phyloP scores from a whole-genome alignment of 92 coral and sea anemone genomes.

The Phenganax stokvisi region DNA sequence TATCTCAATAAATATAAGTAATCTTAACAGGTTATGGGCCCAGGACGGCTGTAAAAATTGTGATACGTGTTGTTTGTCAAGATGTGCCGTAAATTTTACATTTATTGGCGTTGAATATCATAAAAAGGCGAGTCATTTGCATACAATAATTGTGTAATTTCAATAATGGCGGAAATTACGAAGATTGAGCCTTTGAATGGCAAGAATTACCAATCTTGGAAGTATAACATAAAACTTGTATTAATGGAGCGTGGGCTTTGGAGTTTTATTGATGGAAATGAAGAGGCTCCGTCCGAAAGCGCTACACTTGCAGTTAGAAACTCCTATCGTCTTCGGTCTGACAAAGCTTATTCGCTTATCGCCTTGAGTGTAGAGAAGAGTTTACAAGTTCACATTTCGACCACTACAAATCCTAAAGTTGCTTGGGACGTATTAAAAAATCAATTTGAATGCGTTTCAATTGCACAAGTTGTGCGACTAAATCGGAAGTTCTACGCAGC shows the following conservation, averaged over 20 bases:
- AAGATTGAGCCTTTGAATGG: conserved; percentile 22
- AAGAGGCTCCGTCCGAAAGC: not conserved
- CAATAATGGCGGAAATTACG: conserved; percentile 34
- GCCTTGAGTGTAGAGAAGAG: conserved; percentile 19
- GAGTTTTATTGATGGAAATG: conserved; percentile 16
- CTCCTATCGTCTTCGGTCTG: conserved; percentile 1
- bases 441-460: conserved; percentile 9
- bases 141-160: not conserved
- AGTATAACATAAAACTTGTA: conserved; percentile 39
- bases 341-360: conserved; percentile 18
- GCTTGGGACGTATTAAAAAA: conserved; percentile 15
- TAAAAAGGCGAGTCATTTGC: not conserved
- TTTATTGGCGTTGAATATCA: not conserved
- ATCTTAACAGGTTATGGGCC: conserved; percentile 21
- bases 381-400: conserved; percentile 16
- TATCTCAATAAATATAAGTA: too few relatives aligned
- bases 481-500: conserved; percentile 27
- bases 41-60: not conserved
- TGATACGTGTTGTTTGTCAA: not conserved
- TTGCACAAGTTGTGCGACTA: conserved; percentile 18
- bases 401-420: conserved; percentile 1
- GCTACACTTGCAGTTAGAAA: conserved; percentile 1
- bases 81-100: not conserved
- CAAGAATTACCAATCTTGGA: conserved; percentile 39
- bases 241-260: conserved; percentile 38